Conservation (phyloP, 2,888 invertebrate genomes). For the Trichogramma dendrolimi region DNA sequence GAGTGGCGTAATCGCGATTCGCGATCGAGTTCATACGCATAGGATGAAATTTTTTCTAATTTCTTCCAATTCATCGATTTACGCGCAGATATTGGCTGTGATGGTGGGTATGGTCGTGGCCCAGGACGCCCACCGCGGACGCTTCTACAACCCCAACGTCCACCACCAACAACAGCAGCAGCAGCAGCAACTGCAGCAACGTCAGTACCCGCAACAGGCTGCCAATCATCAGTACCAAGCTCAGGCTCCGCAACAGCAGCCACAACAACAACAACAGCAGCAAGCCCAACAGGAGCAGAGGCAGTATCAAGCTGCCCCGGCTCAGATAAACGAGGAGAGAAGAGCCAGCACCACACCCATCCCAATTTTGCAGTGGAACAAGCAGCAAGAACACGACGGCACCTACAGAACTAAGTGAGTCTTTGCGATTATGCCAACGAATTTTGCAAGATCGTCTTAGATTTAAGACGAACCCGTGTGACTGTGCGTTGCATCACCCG, state of each 20-base stretch:
- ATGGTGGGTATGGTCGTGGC: constrained; percentile 45
- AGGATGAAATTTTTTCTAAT: background rate
- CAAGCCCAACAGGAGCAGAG: background rate
- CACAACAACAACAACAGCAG: constrained; percentile 10
- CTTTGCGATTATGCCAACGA: constrained; percentile 24
- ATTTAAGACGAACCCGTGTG: too few relatives aligned
- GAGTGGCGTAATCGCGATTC: too few relatives aligned
- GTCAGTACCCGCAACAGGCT: constrained; percentile 20
- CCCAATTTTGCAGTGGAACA: constrained; percentile 76
- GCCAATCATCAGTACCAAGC: constrained; percentile 35
- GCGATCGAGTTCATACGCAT: background rate
- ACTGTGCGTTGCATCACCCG: too few relatives aligned
- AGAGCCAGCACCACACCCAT: constrained; percentile 65
- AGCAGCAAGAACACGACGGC: constrained; percentile 75
- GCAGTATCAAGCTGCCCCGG: background rate
- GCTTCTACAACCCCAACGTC: constrained; percentile 24
- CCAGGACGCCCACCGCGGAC: constrained; percentile 31
- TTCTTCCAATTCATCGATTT: background rate
- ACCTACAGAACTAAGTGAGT: constrained; percentile 73
- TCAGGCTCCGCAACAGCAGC: constrained; percentile 1
- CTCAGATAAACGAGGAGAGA: constrained; percentile 20
- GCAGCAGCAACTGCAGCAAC: constrained; percentile 23
- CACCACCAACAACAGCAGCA: constrained; percentile 32
- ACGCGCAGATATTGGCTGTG: constrained; percentile 39
- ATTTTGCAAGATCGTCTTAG: background rate